These are phyloP conservation scores for Mycetomoellerius zeteki DNA, from an alignment of 1,140 invertebrate genomes.

Conservation along the genomic window DNA sequence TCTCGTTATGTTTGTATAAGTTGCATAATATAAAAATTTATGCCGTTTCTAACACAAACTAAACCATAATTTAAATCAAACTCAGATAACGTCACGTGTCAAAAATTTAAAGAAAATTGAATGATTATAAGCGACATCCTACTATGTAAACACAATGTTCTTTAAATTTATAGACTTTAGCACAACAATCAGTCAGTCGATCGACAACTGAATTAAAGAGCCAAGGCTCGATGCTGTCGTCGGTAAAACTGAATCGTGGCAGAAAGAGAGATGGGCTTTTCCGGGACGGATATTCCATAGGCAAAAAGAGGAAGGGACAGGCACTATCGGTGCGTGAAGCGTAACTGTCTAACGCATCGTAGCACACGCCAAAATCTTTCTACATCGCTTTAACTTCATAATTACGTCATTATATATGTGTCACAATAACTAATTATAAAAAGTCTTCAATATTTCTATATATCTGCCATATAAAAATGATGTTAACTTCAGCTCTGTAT, in stretches of 20 bases:
- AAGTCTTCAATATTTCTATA: background rate
- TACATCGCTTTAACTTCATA: constrained; percentile 50
- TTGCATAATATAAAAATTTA: background rate
- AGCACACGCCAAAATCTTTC: constrained; percentile 85
- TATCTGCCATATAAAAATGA: background rate
- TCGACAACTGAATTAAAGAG: constrained; percentile 53
- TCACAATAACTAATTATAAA: constrained; percentile 17
- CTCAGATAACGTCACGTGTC: background rate
- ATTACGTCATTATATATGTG: constrained; percentile 24
- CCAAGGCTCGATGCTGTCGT: constrained; percentile 71
- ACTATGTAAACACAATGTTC: background rate
- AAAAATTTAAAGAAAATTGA: background rate
- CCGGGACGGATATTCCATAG: constrained; percentile 78
- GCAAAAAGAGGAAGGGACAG: constrained; percentile 85
- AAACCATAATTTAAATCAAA: background rate
- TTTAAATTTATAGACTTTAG: constrained; percentile 39
- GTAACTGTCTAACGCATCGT: constrained; percentile 82
- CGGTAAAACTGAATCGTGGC: constrained; percentile 81
- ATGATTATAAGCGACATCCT: background rate
- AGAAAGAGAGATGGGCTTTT: constrained; percentile 78
- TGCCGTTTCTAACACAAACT: background rate
- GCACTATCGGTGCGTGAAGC: constrained; percentile 86
- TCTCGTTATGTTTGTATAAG: background rate
- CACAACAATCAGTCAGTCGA: constrained; percentile 3
- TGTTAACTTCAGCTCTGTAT: background rate